Base-by-base conservation (phyloP, 1,140 invertebrate species). In the Telenomus remus region DNA sequence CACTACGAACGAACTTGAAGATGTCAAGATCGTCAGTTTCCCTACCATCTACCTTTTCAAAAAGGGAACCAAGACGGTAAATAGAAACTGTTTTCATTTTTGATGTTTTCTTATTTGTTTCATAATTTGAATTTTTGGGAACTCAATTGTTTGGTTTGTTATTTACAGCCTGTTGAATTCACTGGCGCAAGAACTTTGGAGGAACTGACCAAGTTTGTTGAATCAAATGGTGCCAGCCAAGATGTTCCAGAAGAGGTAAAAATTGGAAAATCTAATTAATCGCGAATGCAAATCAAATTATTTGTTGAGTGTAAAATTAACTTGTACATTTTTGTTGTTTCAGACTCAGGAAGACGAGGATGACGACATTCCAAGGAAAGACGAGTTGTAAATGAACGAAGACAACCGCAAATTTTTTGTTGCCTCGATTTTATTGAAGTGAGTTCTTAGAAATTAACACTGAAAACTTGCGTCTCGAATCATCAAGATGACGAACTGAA, bases 31-130 rank as follows among this genome's bases (percentile, higher is more conserved):
- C 83, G 92, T 92, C 60, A 97, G 93, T 71, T 99, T 98, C 93
- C 98, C 98, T 37, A 99, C 98, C 27, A 92, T 99, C 83, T 98
- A 96, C 85, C 91, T 97, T 74, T 99, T 96, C 91, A 94, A 95
- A 75, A 97, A 97, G 89, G 94, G 91, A 48, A 94, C 95, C 69
- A 98, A 98, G 88, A 92, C 97, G 89, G 95, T 96, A 88, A 46
- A 14, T 43, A 34, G 10, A 55, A 46, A 46, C 9, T 19, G 1
- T 27, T 19, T 48, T 48, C 11, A 3, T 48, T 19, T 19, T 48
- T 47, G 6, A 47, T 15, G 14, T 14, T 47, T 14, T 8, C 16
- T 47, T 43, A n/a, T 43, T 43, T 43, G 12, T 8, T 43, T 43
- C 4, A 11, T 8, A 4, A 43, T n/a, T 43, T 9, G 39, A 43